Evolutionary conservation across 2,797 vertebrate species (phyloP).

Genomic region (Pseudochirops cupreus): DNA sequence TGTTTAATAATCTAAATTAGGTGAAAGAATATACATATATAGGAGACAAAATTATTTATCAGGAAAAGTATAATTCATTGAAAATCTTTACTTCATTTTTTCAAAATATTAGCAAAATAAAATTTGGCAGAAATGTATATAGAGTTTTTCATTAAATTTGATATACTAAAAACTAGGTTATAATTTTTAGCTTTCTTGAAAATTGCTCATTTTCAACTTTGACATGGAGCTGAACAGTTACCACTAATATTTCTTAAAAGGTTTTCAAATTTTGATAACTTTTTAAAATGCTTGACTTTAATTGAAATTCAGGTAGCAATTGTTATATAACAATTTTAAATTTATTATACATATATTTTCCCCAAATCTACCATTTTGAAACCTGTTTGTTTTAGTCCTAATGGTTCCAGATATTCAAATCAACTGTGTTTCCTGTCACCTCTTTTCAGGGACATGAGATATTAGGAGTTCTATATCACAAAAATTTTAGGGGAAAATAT

Average conservation of each 20-base stretch:
- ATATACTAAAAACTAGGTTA: neutral
- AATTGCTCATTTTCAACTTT: neutral
- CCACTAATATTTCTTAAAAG: neutral
- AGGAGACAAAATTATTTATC: neutral
- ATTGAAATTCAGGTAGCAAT: conserved; percentile 31
- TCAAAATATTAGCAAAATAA: conserved; percentile 15
- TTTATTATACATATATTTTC: conserved; percentile 35
- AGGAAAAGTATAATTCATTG: neutral
- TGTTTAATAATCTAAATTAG: conserved; percentile 68
- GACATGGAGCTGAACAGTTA: neutral
- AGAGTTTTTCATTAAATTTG: conserved; percentile 7
- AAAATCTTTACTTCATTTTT: neutral
- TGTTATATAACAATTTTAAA: conserved; percentile 20
- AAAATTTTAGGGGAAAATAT: conserved; percentile 72
- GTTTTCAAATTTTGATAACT: conserved; percentile 47
- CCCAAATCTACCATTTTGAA: conserved; percentile 52
- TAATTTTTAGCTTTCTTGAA: conserved; percentile 43
- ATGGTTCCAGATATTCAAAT: conserved; percentile 61
- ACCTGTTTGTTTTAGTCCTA: conserved; percentile 66
- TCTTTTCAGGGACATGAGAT: conserved; percentile 31
- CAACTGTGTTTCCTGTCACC: conserved; percentile 65
- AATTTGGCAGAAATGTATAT: neutral
- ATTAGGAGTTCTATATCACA: conserved; percentile 74
- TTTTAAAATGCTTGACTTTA: conserved; percentile 51
- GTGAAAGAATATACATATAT: conserved; percentile 53